Evolutionary conservation across 2,888 invertebrate genomes (phyloP), one percentile per base, ranked within the genome.

Genomic region (Trisateles emortualis): DNA sequence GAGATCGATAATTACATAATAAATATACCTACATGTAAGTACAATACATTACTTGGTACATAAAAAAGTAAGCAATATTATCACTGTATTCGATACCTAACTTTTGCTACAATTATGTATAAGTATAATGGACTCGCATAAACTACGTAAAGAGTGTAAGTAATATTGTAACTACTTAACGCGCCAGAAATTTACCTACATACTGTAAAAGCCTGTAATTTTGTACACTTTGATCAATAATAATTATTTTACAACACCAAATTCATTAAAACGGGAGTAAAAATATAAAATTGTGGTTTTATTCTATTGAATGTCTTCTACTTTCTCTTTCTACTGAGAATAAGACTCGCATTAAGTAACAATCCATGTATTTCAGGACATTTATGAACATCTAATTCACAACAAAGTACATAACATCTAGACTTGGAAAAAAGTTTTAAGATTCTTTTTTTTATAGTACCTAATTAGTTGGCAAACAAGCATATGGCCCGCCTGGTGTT

Each of bases 191-290:
- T 74, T 79, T 82, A 83, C 78, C 81, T 87, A 84, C 74, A 78
- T 83, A 84, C 77, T 87, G 79, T 88, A 89, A 88, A 86, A 80
- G 84, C 86, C 88, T 90, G 91, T 88, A 90, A 89, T 91, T 92
- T 91, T 91, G 86, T 91, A 91, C 92, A 91, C 88, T 79, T 84
- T 81, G 82, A 87, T 85, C 86, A 81, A 86, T 84, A 81, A 86
- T 86, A 83, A 86, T 87, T 89, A 84, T 87, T 90, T 90, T 89
- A 83, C 78, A 83, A 87, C 86, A 90, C 85, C 85, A 88, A 88
- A 88, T 83, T 84, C 83, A 87, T 85, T 87, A 86, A 88, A 89
- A 83, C 80, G 84, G 83, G 78, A 87, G 80, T 80, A 78, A 85
- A 85, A 83, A 73, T 74, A 68, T 70, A 58, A 43, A 59, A 82